Conservation (phyloP, 92 coral and sea anemone genomes). For the Paramuricea clavata region DNA sequence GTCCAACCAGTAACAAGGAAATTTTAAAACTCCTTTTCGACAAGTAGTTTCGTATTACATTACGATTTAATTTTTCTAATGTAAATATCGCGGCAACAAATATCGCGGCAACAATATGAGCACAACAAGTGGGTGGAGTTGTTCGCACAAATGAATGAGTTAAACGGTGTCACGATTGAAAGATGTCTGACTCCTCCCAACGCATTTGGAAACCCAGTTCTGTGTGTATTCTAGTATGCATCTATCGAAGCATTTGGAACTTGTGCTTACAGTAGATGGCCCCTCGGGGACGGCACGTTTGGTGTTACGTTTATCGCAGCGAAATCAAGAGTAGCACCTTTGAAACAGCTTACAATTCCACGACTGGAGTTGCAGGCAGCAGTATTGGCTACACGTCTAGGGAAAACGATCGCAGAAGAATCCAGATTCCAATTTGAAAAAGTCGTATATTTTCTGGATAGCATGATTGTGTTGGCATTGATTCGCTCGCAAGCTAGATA, state of each 20-base stretch:
- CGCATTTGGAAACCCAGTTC: background rate
- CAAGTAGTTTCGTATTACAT: no score
- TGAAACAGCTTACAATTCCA: no score
- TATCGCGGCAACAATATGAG: no score
- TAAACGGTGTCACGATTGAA: background rate
- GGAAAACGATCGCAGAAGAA: background rate
- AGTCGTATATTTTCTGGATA: no score
- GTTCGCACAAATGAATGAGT: background rate
- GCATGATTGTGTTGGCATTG: no score
- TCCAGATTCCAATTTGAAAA: no score
- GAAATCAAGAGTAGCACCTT: conserved; percentile 26
- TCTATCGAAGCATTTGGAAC: conserved; percentile 66
- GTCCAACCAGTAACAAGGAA: no score
- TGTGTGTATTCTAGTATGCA: conserved; percentile 19
- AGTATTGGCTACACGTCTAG: background rate
- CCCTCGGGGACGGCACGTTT: conserved; percentile 12
- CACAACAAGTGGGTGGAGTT: background rate
- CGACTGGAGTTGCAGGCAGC: no score
- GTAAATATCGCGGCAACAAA: no score
- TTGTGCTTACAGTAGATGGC: conserved; percentile 64
- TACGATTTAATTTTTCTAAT: no score
- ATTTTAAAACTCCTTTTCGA: no score
- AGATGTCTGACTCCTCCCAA: background rate
- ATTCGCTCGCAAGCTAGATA: no score
- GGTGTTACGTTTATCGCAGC: conserved; percentile 62